Percentiles rank a stretch among this genome's conserved stretches.
These are phyloP conservation scores for Anguilla obscura DNA, from an alignment of 2,797 vertebrate species.

Conservation along the genomic window DNA sequence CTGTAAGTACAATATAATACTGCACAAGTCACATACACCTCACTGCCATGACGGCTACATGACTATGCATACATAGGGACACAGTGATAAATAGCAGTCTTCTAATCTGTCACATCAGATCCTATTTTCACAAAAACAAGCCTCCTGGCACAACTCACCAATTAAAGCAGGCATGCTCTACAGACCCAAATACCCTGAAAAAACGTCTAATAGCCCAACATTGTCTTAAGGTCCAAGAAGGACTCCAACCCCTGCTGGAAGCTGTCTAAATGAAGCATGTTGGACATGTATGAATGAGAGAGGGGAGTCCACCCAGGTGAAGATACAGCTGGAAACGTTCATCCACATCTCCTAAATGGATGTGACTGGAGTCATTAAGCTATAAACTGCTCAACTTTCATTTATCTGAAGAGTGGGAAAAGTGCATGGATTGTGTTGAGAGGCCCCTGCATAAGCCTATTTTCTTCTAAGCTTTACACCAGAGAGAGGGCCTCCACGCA, in stretches of 20 bases:
- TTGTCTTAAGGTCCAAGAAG: conserved; percentile 41
- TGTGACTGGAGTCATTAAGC: conserved; percentile 66
- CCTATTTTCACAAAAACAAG: conserved; percentile 54
- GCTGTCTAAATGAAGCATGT: conserved; percentile 47
- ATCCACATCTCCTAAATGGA: conserved; percentile 63
- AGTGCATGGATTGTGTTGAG: conserved; percentile 23
- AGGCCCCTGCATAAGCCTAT: conserved; percentile 11
- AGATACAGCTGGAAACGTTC: conserved; percentile 67
- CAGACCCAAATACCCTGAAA: background rate
- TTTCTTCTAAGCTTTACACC: background rate
- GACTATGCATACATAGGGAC: conserved; percentile 3
- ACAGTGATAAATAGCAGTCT: conserved; percentile 14
- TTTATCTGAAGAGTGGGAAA: conserved; percentile 55
- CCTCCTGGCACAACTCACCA: conserved; percentile 30
- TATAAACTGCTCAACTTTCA: conserved; percentile 64
- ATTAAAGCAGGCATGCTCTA: conserved; percentile 33
- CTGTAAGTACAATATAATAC: conserved; percentile 64
- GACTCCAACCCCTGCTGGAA: conserved; percentile 62
- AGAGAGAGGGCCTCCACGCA: background rate
- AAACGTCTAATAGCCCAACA: background rate
- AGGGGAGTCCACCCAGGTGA: conserved; percentile 27
- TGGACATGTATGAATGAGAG: conserved; percentile 37
- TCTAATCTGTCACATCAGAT: conserved; percentile 62
- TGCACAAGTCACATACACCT: conserved; percentile 59
- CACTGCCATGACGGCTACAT: background rate